Conservation (phyloP, 2,113 vertebrate genomes). For the Petrocephalus microphthalmus region DNA sequence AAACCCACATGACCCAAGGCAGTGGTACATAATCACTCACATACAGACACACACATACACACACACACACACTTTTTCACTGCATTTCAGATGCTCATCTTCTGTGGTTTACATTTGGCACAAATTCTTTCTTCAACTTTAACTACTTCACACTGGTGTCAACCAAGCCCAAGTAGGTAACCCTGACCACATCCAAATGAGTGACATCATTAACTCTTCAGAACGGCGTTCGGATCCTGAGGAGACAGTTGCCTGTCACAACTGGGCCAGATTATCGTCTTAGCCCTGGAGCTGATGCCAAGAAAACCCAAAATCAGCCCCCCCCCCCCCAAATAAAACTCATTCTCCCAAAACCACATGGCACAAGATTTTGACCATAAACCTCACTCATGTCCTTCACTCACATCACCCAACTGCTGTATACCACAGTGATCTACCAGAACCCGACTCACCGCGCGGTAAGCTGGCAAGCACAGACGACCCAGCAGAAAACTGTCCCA, state of each 20-base stretch:
- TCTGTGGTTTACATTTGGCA: conserved; percentile 1
- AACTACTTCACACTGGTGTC: neutral
- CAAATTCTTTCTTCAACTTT: neutral
- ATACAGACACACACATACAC: neutral
- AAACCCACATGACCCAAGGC: neutral
- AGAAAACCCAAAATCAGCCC: neutral
- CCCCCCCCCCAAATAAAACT: neutral
- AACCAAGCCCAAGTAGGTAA: neutral
- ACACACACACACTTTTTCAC: neutral
- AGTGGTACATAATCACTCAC: neutral
- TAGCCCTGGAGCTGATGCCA: neutral
- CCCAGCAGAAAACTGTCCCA: neutral
- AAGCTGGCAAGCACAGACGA: neutral
- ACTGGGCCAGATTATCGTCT: neutral
- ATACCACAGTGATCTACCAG: neutral
- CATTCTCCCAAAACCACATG: neutral
- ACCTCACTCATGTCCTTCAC: neutral
- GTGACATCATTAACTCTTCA: neutral
- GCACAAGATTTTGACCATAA: neutral
- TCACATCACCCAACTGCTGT: neutral
- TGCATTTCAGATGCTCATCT: neutral
- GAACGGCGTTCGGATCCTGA: neutral
- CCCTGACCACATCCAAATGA: neutral
- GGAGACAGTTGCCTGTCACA: neutral
- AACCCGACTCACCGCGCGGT: neutral